These are phyloP conservation scores for Gymnothorax reevesii DNA, from an alignment of 2,797 vertebrate genomes.

Conservation along the genomic window DNA sequence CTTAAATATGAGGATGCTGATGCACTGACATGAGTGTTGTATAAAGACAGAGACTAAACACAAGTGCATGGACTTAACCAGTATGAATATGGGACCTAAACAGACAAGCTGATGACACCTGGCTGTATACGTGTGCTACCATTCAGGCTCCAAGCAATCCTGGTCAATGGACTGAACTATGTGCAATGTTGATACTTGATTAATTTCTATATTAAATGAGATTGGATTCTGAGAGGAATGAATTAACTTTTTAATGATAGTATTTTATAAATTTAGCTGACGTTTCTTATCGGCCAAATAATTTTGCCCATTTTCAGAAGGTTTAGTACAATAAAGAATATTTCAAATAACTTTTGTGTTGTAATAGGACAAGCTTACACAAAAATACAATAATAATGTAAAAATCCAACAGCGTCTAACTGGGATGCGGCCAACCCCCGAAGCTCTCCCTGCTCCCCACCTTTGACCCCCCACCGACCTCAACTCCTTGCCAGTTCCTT, in stretches of 20 bases:
- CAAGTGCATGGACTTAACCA: not conserved
- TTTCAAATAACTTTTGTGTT: not conserved
- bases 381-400: not conserved
- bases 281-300: too few relatives aligned
- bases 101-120: not conserved
- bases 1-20: not conserved
- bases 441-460: conserved; percentile 1
- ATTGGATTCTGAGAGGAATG: too few relatives aligned
- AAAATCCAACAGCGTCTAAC: not conserved
- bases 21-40: not conserved
- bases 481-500: conserved; percentile 27
- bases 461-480: conserved; percentile 24
- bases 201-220: not conserved
- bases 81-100: not conserved
- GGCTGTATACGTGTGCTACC: not conserved
- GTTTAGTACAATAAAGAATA: too few relatives aligned
- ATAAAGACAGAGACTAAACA: not conserved
- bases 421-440: not conserved
- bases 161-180: not conserved
- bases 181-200: not conserved
- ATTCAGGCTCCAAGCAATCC: not conserved
- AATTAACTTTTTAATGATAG: too few relatives aligned
- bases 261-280: too few relatives aligned
- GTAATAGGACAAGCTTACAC: not conserved
- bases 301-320: not conserved